A percentile compares a stretch with the other conserved stretches of the same genome.
Conservation (phyloP, 2,113 vertebrate species). For the Zingel zingel region DNA sequence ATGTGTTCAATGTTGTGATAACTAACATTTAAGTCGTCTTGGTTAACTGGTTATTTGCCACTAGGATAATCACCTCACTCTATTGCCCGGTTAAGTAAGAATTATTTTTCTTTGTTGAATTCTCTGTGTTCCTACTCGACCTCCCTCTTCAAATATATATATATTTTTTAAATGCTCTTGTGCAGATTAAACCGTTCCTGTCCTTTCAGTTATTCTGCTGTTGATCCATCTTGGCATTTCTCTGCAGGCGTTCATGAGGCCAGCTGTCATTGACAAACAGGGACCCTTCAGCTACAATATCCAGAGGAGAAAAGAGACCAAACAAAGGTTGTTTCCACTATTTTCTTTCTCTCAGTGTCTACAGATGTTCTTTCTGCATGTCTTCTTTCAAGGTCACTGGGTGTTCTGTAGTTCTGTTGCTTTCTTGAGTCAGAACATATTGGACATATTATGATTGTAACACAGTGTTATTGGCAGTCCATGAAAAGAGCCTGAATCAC, state of each 20-base stretch:
- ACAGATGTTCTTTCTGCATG: not conserved
- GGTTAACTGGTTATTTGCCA: not conserved
- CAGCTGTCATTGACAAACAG: constrained; percentile 74
- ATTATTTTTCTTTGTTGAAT: not conserved
- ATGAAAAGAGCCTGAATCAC: not conserved
- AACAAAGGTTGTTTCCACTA: constrained; percentile 31
- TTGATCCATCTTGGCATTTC: constrained; percentile 72
- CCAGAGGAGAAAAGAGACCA: constrained; percentile 38
- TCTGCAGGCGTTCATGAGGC: constrained; percentile 65
- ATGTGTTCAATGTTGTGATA: not conserved
- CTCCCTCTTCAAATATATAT: constrained; percentile 26
- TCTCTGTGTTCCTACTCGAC: not conserved
- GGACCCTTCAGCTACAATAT: constrained; percentile 58
- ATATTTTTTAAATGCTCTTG: constrained; percentile 4
- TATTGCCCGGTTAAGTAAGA: not conserved
- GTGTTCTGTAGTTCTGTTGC: not conserved
- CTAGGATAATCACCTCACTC: not conserved
- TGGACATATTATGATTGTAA: not conserved
- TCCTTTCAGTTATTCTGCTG: constrained; percentile 45
- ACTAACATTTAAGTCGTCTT: not conserved
- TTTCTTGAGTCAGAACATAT: constrained; percentile 28
- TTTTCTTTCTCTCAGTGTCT: not conserved
- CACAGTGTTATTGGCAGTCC: not conserved
- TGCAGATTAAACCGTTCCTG: constrained; percentile 52
- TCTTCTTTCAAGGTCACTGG: constrained; percentile 52